These are phyloP conservation scores for Chironomus striatipennis DNA, from an alignment of 1,140 invertebrate genomes.

Conservation along the genomic window DNA sequence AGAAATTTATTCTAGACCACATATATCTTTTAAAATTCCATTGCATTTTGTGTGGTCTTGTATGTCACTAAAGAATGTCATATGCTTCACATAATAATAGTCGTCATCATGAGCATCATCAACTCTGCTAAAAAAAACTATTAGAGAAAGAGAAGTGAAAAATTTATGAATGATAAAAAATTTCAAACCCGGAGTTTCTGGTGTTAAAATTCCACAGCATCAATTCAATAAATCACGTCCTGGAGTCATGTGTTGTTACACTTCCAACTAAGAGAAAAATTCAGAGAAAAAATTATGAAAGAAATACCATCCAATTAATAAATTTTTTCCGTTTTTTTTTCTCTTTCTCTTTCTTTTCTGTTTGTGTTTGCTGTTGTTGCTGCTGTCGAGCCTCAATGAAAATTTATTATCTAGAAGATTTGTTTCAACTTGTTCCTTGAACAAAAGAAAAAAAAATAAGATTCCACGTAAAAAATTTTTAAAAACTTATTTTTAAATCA, in stretches of 20 bases:
- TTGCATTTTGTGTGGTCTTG: not conserved
- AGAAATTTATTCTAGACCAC: too few relatives aligned
- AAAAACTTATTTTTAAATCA: not conserved
- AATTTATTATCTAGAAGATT: constrained; percentile 15
- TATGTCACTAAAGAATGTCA: not conserved
- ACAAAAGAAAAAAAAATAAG: not conserved
- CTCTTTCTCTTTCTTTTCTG: not conserved
- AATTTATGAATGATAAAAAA: not conserved
- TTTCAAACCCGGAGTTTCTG: not conserved
- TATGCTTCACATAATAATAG: not conserved
- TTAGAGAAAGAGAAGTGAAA: not conserved
- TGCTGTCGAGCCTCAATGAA: not conserved
- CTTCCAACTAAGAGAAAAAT: not conserved
- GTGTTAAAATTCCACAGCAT: constrained; percentile 20
- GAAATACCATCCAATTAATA: constrained; percentile 21
- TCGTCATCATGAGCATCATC: not conserved
- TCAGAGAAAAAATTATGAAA: not conserved
- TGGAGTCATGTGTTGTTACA: not conserved
- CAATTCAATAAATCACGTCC: constrained; percentile 16
- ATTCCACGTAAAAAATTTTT: too few relatives aligned
- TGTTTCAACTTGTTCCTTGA: not conserved
- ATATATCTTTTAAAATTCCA: too few relatives aligned
- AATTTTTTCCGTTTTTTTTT: not conserved
- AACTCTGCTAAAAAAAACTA: not conserved
- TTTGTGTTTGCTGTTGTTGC: not conserved